phyloP scores from a whole-genome alignment of 2,797 vertebrate species.

The Parotocinclus haroldoi region DNA sequence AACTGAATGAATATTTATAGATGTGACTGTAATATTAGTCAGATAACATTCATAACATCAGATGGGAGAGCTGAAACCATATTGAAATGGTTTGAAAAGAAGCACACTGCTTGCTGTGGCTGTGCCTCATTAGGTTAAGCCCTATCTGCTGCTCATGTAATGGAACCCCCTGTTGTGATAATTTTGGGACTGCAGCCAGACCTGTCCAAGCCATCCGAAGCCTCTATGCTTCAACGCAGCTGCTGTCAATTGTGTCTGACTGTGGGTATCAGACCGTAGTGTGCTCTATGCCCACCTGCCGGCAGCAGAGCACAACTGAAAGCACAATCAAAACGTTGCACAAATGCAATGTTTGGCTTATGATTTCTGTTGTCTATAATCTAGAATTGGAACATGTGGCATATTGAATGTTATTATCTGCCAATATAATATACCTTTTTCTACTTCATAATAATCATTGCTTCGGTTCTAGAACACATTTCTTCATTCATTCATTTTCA shows the following conservation, averaged over 20 bases:
- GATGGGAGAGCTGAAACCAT: constrained; percentile 17
- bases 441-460: no score
- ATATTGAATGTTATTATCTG: constrained; percentile 13
- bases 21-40: constrained; percentile 10
- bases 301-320: constrained; percentile 27
- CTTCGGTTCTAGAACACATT: no score
- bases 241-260: constrained; percentile 45
- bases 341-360: constrained; percentile 29
- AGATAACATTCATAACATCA: constrained; percentile 15
- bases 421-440: constrained; percentile 6
- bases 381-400: constrained; percentile 7
- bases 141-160: constrained; percentile 45
- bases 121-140: constrained; percentile 49
- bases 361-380: constrained; percentile 15
- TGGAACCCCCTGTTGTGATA: constrained; percentile 52
- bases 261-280: constrained; percentile 42
- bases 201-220: constrained; percentile 45
- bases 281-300: constrained; percentile 37
- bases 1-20: not conserved
- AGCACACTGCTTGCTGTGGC: constrained; percentile 43
- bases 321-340: constrained; percentile 25
- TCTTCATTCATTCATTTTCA: no score
- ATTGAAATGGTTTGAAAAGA: constrained; percentile 36
- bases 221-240: constrained; percentile 44
- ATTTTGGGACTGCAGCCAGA: constrained; percentile 48